A percentile compares a stretch with the other conserved stretches of the same genome.
These are phyloP conservation scores for Echeneis naucrates DNA, from an alignment of 2,797 vertebrate genomes.

Conservation along the genomic window DNA sequence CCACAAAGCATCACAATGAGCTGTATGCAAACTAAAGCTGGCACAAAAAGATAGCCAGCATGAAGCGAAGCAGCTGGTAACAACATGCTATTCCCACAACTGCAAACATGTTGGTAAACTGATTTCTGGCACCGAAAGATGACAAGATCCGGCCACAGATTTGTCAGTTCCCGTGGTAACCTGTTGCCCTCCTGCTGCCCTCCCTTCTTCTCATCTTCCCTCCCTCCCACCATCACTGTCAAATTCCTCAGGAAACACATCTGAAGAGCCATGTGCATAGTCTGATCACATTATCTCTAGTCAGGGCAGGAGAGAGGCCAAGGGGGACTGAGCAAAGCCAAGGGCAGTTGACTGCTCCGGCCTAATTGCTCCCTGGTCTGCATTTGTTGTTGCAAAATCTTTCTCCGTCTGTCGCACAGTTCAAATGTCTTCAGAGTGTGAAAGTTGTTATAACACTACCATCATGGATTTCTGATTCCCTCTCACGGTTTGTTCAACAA, in stretches of 20 bases:
- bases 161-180: slow-evolving; percentile 70
- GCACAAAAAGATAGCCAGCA: background rate
- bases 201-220: slow-evolving; percentile 33
- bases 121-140: slow-evolving; percentile 49
- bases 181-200: slow-evolving; percentile 57
- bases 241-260: slow-evolving; percentile 85
- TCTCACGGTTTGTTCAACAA: background rate
- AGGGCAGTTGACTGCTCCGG: slow-evolving; percentile 76
- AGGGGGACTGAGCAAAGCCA: slow-evolving; percentile 74
- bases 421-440: slow-evolving; percentile 23
- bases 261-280: slow-evolving; percentile 81
- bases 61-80: slow-evolving; percentile 1
- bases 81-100: slow-evolving; percentile 7
- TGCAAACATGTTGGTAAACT: slow-evolving; percentile 19
- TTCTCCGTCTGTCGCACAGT: slow-evolving; percentile 50
- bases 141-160: slow-evolving; percentile 65
- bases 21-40: background rate
- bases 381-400: slow-evolving; percentile 74
- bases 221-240: slow-evolving; percentile 77
- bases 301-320: slow-evolving; percentile 76
- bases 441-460: slow-evolving; percentile 7
- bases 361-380: slow-evolving; percentile 78
- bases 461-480: background rate
- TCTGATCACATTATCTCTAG: slow-evolving; percentile 83
- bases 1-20: background rate